Percentiles rank a stretch among this genome's conserved stretches.
Conservation (phyloP, 2,113 vertebrate genomes). For the Coryphaenoides rupestris region DNA sequence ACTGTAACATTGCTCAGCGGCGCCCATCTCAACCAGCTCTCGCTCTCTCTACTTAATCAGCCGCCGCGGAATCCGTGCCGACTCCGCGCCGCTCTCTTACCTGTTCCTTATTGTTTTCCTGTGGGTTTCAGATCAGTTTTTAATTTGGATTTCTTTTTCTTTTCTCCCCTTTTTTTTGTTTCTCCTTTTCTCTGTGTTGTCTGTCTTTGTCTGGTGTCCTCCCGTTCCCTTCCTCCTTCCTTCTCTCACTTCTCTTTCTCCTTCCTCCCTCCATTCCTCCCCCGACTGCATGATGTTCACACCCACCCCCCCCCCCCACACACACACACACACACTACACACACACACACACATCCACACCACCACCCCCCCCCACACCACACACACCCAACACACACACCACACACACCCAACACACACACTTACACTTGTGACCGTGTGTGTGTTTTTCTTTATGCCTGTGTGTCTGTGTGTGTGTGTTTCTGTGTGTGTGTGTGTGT, state of each 20-base stretch:
- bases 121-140: slow-evolving; percentile 62
- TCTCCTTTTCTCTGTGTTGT: background rate
- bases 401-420: no score
- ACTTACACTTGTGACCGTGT: no score
- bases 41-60: slow-evolving; percentile 36
- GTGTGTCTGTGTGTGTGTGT: no score
- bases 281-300: slow-evolving; percentile 26
- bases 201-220: background rate
- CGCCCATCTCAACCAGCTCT: slow-evolving; percentile 56
- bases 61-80: slow-evolving; percentile 13
- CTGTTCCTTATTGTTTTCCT: slow-evolving; percentile 60
- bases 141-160: slow-evolving; percentile 58
- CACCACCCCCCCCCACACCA: no score
- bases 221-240: slow-evolving; percentile 15
- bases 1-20: slow-evolving; percentile 24
- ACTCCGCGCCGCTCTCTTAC: slow-evolving; percentile 48
- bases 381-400: no score
- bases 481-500: no score
- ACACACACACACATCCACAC: no score
- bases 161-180: slow-evolving; percentile 23
- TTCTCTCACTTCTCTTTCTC: background rate
- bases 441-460: no score
- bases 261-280: background rate
- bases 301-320: slow-evolving; percentile 9
- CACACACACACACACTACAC: no score